phyloP scores from a whole-genome alignment of 2,797 vertebrate genomes.

The Lacerta bilineata region DNA sequence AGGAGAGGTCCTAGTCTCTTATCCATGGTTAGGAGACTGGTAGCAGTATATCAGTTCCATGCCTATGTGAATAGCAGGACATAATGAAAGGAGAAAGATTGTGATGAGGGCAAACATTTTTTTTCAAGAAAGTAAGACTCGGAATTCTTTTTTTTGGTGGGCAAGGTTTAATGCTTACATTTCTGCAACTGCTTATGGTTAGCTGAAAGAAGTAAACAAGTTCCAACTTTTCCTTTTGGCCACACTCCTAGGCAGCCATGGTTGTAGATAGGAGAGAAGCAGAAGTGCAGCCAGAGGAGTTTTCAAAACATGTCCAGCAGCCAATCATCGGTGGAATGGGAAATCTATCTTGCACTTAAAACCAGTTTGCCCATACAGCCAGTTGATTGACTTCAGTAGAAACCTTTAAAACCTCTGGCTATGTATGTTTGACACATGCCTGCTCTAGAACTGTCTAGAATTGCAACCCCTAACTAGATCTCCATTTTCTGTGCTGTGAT shows the following conservation, averaged over 20 bases:
- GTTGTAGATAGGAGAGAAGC: not conserved
- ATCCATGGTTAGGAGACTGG: not conserved
- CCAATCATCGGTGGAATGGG: not conserved
- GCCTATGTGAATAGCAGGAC: slow-evolving; percentile 29
- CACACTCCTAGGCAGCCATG: slow-evolving; percentile 21
- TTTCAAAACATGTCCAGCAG: slow-evolving; percentile 5
- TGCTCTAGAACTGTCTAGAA: not conserved
- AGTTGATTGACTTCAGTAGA: slow-evolving; percentile 27
- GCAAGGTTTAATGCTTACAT: slow-evolving; percentile 65
- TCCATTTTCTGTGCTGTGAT: slow-evolving; percentile 71
- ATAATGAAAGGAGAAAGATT: slow-evolving; percentile 7
- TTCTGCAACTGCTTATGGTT: slow-evolving; percentile 23
- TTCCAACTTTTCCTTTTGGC: slow-evolving; percentile 59
- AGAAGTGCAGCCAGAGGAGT: not conserved
- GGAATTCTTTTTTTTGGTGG: slow-evolving; percentile 71
- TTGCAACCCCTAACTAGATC: not conserved
- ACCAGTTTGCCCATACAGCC: not conserved
- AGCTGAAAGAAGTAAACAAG: slow-evolving; percentile 53
- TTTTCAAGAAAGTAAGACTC: slow-evolving; percentile 37
- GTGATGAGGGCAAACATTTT: not conserved
- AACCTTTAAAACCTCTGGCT: not conserved
- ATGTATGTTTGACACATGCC: not conserved
- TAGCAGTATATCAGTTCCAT: not conserved
- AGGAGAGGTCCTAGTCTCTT: not conserved
- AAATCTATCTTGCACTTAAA: slow-evolving; percentile 5